Base-by-base conservation (phyloP, 2,797 vertebrate genomes). In the Enteromius mattozi region DNA sequence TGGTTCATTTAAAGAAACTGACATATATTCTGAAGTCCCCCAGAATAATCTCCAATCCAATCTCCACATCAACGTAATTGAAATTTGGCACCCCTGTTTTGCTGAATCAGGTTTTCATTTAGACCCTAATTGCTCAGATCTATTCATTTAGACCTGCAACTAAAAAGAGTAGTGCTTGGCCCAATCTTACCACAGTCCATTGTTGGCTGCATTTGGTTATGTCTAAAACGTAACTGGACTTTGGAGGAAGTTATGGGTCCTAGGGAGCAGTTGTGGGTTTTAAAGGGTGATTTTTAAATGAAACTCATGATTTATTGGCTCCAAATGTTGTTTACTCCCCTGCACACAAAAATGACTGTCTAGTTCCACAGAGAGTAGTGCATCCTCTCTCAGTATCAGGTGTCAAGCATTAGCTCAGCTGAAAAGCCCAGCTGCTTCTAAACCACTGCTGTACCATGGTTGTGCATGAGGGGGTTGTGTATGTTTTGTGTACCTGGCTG, bases 401-500 rank as follows among this genome's bases (percentile, higher is more conserved):
- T 76, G 78, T 85, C 84, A 81, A 76, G 66, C 61, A 85, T 74
- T 76, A 69, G 78, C 56, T 74, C 51, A 54, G 17, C 71, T 59
- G 33, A 49, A 71, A 42, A 42, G 33, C 19, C 13, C 63, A 54
- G 45, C 21, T 56, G 51, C 54, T 76, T 76, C 30, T 54, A 35
- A 54, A 54, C 72, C 71, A 14, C 17, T 76, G n/a, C 24, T 12
- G 3, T 19, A n/a, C 37, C 40, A 21, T 14, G 33, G 10, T 27
- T 56, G 21, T 30, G 27, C 27, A 56, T 82, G 45, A 56, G 37
- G 24, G 42, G 72, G 12, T 13, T 56, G 19, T 72, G 47, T 66
- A 51, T 47, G 24, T 35, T 69, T 27, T 66, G 37, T 78, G 91
- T 92, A 97, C 97, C 94, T 96, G 95, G 85, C 87, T 75, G 65